Evolutionary conservation across 2,113 vertebrate species (phyloP), one percentile per base, ranked within the genome.

Genomic region (Tapirus terrestris): DNA sequence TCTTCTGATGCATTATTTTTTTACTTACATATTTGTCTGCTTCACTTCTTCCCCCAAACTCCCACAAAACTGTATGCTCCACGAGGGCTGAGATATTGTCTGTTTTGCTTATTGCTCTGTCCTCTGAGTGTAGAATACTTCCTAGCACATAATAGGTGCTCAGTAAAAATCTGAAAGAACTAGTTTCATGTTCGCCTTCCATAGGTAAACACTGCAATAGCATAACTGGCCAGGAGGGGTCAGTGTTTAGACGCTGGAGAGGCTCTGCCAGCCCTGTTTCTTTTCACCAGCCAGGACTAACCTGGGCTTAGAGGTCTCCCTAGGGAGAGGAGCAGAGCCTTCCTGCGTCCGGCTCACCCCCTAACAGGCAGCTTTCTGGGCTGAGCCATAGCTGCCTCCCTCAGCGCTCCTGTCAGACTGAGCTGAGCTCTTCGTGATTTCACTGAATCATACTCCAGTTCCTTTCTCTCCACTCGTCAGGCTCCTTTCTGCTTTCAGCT

Each of bases 151-250:
- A 83, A 77, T 0, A 33, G 43, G 39, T 51, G 39, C n/a, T 95
- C 65, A 51, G 56, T 9, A 79, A 73, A 87, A 89, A 60, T 20
- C 36, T 4, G 27, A 60, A 79, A 56, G 53, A 89, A 81, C 25
- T 3, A 51, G 25, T 29, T 60, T 17, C 1, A 13, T 3, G 27
- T 51, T 61, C 84, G 48, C 61, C 33, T 80, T 84, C 31, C 8
- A 2, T 0, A 8, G 1, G 21, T 67, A 73, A 75, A 53, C 5
- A 6, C 1, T 56, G 68, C 81, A 89, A 17, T 10, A 33, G 23
- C 6, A 75, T 3, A 31, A 51, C 5, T 13, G 36, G 51, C 68
- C 95, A 89, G 27, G 18, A 96, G 93, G 94, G 89, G 91, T 31
- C 63, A 72, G 7, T 51, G 53, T 73, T 77, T 20, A 94, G 83